Evolutionary conservation across 2,113 vertebrate species (phyloP), one percentile per base, ranked within the genome.

Genomic region (Plecturocebus donacophilus): DNA sequence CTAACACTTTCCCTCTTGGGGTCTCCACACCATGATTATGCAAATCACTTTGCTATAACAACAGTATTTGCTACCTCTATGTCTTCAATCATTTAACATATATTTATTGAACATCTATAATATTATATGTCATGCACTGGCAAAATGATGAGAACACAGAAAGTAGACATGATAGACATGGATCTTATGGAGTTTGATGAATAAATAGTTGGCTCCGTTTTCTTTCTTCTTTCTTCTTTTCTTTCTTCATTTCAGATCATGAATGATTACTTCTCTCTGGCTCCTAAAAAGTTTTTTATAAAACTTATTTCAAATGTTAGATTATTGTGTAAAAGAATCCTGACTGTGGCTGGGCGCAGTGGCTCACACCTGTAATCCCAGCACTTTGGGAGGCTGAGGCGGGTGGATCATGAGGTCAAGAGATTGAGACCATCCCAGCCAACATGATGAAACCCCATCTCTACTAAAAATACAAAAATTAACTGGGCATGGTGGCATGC

Each of bases 251-350:
- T 84, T 95, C 35, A 49, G 1, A 66, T 45, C 8, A 56, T 91
- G 23, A 96, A 40, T 42, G 16, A 86, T 75, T 52, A 56, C 38
- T 58, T n/a, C 56, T 92, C 20, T 85, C 25, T 73, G 13, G 8
- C 38, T 81, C 19, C 66, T 87, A 88, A 96, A 97, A 89, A 0
- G 87, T 68, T 92, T 77, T 66, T 68, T 0, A 66, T 96, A 94
- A 97, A 70, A 96, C 96, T 95, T 95, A 94, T 88, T 97, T 91
- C 25, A 82, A 73, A 21, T 91, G 40, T 98, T 96, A 97, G 98
- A 92, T 88, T 76, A 97, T 98, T 98, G 86, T 97, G 82, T 49
- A 94, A 97, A 95, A 85, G 42, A 98, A 98, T 61, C 84, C 90
- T 96, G 94, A 71, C 97, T 96, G 1, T 96, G 52, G 52, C 16